Base-by-base conservation (phyloP, 2,797 vertebrate genomes). In the Spea hammondii region DNA sequence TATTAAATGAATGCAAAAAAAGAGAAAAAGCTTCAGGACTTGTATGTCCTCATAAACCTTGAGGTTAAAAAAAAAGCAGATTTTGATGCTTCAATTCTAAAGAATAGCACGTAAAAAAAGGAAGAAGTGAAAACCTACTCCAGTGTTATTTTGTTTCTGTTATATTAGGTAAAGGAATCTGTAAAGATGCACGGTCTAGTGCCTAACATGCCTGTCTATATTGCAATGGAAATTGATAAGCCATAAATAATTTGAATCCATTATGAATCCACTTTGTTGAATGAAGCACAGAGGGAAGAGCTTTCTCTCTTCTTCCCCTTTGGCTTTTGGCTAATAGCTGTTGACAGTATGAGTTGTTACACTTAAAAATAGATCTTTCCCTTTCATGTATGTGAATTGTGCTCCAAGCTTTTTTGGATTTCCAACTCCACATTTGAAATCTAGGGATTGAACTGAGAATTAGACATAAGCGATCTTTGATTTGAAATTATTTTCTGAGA, bases 171-270 rank as follows among this genome's bases (percentile, higher is more conserved):
- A 69, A 79, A 53, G 49, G 45, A 59, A 64, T 62, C 65, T 69
- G 50, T 70, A 79, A 79, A 51, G 69, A 67, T 47, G 14, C 55
- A 73, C 73, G 53, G 64, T 67, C 64, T 64, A 74, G 70, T 74
- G 57, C 55, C 17, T 65, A 79, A 74, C 54, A 70, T 70, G 66
- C 72, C 55, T 74, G 57, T 65, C 54, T 65, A 70, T 75, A 70
- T 44, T 75, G 65, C 72, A 79, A 70, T 68, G 68, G 72, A 79
- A 79, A 70, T 66, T 79, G 68, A 79, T 75, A 74, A 62, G 65
- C 72, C 72, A 79, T 69, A 79, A 79, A 79, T 70, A 79, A 79
- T 79, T 55, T 79, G 78, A 79, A 70, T 54, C 78, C 78, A 79
- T 79, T 79, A 79, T 54, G 54, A 74, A 79, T 65, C 78, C 72